Evolutionary conservation across 2,888 invertebrate genomes (phyloP), one percentile per base, ranked within the genome.

Genomic region (Chloroclysta siterata): DNA sequence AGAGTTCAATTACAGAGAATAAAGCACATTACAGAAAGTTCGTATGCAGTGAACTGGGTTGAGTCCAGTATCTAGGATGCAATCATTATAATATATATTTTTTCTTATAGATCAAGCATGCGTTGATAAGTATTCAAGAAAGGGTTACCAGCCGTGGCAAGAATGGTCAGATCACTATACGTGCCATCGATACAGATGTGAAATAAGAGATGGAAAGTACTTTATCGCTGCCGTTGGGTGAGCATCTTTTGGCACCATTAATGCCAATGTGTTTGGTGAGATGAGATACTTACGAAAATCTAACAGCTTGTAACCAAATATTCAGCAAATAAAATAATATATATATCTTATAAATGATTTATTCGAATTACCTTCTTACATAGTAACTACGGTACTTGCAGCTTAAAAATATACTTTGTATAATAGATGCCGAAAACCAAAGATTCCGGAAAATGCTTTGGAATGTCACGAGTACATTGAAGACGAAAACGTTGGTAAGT

Each of bases 111-210:
- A 91, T 76, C 93, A 93, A 84, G 93, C 93, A 0, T 93, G 93
- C 63, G 90, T 93, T 1, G 93, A 93, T 59, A 93, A 93, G 80
- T 93, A 93, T 65, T 93, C 93, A n/a, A 85, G 93, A 66, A 93
- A 93, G 77, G 93, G 93, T 0, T 93, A 93, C 63, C 93, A 93
- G 65, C 93, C 93, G 0, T 93, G 93, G 93, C 93, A 93, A 53
- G 93, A 93, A 62, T 93, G 93, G 93, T 93, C 93, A 0, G 93
- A 93, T 65, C 93, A 93, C 64, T 93, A 93, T 66, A 93, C 93
- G 0, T 93, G 93, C 66, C 93, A 93, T 61, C 72, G 93, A 36
- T 93, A 93, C 65, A 77, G 93, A 75, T 93, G 93, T 65, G 93
- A 93, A 68, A 93, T 93, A 42, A 79, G 93, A 7, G 93, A 93